Evolutionary conservation across 2,888 invertebrate genomes (phyloP).

Genomic region (Micoletzkya japonica): DNA sequence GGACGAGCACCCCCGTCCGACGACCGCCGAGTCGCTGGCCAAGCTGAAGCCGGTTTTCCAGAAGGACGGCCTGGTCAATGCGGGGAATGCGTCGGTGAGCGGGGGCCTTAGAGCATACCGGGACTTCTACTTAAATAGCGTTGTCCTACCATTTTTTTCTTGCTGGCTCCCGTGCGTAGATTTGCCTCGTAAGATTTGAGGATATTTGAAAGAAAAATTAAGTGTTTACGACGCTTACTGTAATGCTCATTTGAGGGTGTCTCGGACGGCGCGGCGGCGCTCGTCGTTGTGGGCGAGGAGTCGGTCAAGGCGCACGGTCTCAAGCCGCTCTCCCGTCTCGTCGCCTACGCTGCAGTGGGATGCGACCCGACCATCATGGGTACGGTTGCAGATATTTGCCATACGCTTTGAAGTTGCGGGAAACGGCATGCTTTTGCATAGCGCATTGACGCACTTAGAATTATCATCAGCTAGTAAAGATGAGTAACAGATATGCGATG

Average conservation of each 20-base stretch:
- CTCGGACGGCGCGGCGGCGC: conserved; percentile 92
- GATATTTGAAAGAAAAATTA: too few species aligned
- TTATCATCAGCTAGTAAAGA: too few species aligned
- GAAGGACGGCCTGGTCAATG: conserved; percentile 61
- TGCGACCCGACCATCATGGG: conserved; percentile 98
- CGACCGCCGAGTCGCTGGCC: conserved; percentile 80
- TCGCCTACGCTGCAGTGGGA: conserved; percentile 83
- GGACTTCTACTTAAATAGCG: too few species aligned
- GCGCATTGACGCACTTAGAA: too few species aligned
- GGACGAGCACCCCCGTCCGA: conserved; percentile 89
- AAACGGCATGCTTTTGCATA: too few species aligned
- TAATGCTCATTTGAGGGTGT: conserved; percentile 73
- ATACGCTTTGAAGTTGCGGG: too few species aligned
- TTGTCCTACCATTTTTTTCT: too few species aligned
- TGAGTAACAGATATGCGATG: too few species aligned
- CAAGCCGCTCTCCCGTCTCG: conserved; percentile 85
- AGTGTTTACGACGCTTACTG: not conserved
- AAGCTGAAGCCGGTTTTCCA: conserved; percentile 74
- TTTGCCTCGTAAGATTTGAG: too few species aligned
- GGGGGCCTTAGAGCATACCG: too few species aligned
- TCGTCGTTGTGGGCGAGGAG: conserved; percentile 87
- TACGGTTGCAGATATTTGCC: too few species aligned
- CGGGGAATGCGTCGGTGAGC: conserved; percentile 59
- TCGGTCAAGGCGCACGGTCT: conserved; percentile 80
- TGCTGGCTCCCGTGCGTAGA: too few species aligned